These are phyloP conservation scores for Hemicrepidius hirtus DNA, from an alignment of 2,888 invertebrate species.

Conservation along the genomic window DNA sequence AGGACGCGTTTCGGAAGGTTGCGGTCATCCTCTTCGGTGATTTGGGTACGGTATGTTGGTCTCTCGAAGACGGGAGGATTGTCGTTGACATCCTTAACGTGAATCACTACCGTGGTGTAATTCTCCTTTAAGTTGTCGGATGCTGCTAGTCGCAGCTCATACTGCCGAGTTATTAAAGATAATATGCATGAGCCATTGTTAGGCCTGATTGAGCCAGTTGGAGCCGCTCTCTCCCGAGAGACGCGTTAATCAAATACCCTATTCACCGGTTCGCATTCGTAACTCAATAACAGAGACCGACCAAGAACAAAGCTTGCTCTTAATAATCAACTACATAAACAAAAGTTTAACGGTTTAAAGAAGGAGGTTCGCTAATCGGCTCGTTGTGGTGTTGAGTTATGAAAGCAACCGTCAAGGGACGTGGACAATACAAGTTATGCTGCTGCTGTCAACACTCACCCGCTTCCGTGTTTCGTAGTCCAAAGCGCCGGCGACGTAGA, in stretches of 20 bases:
- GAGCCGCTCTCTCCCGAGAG: slow-evolving; percentile 52
- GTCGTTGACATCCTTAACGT: slow-evolving; percentile 98
- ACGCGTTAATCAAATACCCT: slow-evolving; percentile 56
- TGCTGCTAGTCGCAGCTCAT: slow-evolving; percentile 94
- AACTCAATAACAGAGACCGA: slow-evolving; percentile 56
- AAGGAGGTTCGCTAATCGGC: slow-evolving; percentile 40
- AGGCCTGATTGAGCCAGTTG: slow-evolving; percentile 55
- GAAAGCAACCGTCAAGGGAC: slow-evolving; percentile 42
- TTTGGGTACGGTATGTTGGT: slow-evolving; percentile 95
- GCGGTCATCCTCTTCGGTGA: slow-evolving; percentile 96
- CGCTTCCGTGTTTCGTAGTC: slow-evolving; percentile 97
- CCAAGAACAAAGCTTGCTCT: slow-evolving; percentile 54
- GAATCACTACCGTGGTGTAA: slow-evolving; percentile 96
- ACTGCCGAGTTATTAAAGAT: slow-evolving; percentile 74
- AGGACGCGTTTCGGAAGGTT: slow-evolving; percentile 95
- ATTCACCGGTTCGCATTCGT: slow-evolving; percentile 54
- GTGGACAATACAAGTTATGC: slow-evolving; percentile 45
- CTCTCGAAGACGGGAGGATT: slow-evolving; percentile 97
- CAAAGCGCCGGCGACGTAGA: slow-evolving; percentile 96
- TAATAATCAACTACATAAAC: slow-evolving; percentile 44
- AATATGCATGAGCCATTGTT: slow-evolving; percentile 55
- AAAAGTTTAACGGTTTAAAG: slow-evolving; percentile 41
- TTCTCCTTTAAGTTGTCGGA: slow-evolving; percentile 98
- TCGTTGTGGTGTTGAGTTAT: slow-evolving; percentile 41
- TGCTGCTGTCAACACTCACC: slow-evolving; percentile 78